These are phyloP conservation scores for Platalea minor DNA, from an alignment of 2,797 vertebrate species.

Conservation along the genomic window DNA sequence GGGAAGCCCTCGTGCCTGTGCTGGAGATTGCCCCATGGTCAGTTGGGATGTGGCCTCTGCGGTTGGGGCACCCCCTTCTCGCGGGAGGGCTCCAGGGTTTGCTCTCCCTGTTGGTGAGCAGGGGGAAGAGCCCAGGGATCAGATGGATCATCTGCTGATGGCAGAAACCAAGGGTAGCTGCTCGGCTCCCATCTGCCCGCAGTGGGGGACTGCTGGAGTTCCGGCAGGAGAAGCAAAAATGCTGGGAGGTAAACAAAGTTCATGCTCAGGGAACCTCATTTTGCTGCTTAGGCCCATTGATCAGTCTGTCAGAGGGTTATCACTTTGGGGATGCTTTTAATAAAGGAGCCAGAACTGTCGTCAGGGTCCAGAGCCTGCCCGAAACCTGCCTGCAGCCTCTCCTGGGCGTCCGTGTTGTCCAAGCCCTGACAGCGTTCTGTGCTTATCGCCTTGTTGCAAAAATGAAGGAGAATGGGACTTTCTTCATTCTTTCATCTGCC, in stretches of 20 bases:
- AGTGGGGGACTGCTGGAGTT: not conserved
- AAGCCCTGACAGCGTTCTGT: slow-evolving; percentile 63
- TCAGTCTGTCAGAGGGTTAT: not conserved
- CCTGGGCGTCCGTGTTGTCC: not conserved
- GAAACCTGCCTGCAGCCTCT: slow-evolving; percentile 2
- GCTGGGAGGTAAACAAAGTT: not conserved
- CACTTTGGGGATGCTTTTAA: not conserved
- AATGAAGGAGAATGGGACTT: slow-evolving; percentile 75
- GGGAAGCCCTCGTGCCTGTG: not conserved
- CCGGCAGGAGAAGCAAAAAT: not conserved
- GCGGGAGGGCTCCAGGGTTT: not conserved
- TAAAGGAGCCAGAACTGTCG: not conserved
- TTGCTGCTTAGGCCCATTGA: not conserved
- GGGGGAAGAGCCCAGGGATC: not conserved
- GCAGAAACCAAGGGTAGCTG: not conserved
- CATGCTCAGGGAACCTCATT: not conserved
- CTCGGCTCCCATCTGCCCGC: accelerated
- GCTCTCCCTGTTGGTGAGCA: not conserved
- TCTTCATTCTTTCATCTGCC: slow-evolving; percentile 65
- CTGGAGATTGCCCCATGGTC: not conserved
- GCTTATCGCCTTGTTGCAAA: slow-evolving; percentile 80
- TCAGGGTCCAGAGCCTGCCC: not conserved
- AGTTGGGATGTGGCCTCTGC: accelerated
- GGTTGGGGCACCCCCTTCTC: not conserved
- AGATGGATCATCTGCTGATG: not conserved